phyloP scores from a whole-genome alignment of 37 sponge, comb jelly and placozoan genomes.

The Chondrilla cf. caribensis region DNA sequence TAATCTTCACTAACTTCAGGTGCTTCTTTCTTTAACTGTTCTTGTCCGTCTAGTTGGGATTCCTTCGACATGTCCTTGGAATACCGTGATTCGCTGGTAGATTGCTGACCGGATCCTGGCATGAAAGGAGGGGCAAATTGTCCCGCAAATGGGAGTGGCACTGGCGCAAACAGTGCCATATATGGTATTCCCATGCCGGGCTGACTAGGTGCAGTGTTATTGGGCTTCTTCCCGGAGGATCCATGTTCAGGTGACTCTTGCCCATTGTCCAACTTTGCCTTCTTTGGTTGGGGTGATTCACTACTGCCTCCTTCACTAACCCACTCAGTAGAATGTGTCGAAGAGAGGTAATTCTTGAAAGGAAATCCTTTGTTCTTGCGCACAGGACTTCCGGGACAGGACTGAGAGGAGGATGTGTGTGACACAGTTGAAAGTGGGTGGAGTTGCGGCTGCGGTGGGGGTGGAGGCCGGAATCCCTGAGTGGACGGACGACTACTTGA shows the following conservation, averaged over 20 bases:
- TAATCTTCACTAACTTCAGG: too few species aligned
- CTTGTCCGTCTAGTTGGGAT: too few species aligned
- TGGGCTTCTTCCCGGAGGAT: neutral
- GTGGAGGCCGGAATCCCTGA: neutral
- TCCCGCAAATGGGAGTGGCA: neutral
- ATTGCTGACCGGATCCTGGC: neutral
- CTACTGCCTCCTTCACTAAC: neutral
- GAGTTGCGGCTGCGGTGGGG: neutral
- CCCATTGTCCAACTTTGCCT: slow-evolving; percentile 2
- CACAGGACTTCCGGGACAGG: slow-evolving; percentile 4
- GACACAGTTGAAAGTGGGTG: neutral
- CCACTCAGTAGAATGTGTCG: neutral
- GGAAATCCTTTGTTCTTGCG: neutral
- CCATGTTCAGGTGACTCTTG: slow-evolving; percentile 1
- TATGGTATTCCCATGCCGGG: slow-evolving; percentile 1
- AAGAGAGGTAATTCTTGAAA: neutral
- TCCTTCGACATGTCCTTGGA: too few species aligned
- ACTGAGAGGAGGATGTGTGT: neutral
- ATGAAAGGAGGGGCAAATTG: neutral
- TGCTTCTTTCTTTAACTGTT: too few species aligned
- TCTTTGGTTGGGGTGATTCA: neutral
- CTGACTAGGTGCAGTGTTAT: neutral
- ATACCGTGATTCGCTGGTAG: too few species aligned
- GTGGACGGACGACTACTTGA: neutral
- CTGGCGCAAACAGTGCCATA: neutral